phyloP scores from a whole-genome alignment of 2,113 vertebrate species.

The Hippocampus mohnikei region DNA sequence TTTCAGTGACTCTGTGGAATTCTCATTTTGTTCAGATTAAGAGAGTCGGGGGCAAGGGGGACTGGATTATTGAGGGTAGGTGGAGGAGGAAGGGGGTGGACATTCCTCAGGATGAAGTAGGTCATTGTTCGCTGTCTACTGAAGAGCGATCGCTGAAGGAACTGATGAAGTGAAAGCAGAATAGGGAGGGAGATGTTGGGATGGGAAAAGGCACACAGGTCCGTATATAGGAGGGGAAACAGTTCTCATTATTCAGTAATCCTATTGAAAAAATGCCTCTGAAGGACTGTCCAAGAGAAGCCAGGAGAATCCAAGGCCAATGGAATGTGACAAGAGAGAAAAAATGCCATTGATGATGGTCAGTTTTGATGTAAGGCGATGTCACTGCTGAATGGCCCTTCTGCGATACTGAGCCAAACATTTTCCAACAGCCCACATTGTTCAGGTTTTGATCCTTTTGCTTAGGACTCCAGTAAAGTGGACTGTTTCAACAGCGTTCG shows the following conservation, averaged over 20 bases:
- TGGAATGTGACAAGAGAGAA: constrained; percentile 76
- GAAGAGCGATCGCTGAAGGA: constrained; percentile 74
- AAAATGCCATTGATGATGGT: constrained; percentile 74
- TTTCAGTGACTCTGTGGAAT: constrained; percentile 63
- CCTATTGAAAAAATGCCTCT: constrained; percentile 74
- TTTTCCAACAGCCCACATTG: not conserved
- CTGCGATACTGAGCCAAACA: constrained; percentile 21
- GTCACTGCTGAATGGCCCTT: constrained; percentile 48
- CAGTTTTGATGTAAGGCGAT: constrained; percentile 69
- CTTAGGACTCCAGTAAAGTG: not conserved
- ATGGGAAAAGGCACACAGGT: constrained; percentile 61
- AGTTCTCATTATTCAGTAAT: constrained; percentile 74
- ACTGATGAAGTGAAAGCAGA: constrained; percentile 75
- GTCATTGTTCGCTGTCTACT: constrained; percentile 76
- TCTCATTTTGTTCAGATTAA: constrained; percentile 77
- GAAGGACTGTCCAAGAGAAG: constrained; percentile 72
- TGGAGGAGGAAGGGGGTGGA: constrained; percentile 49
- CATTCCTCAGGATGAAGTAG: constrained; percentile 80
- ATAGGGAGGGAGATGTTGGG: constrained; percentile 52
- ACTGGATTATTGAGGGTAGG: constrained; percentile 66
- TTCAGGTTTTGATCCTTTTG: not conserved
- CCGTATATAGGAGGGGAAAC: constrained; percentile 47
- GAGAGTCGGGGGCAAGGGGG: constrained; percentile 60
- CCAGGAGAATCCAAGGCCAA: constrained; percentile 62
- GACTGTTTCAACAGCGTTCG: not conserved